A percentile compares a stretch with the other conserved stretches of the same genome.
phyloP scores from a whole-genome alignment of 1,140 invertebrate species.

The Drosophila bocqueti region DNA sequence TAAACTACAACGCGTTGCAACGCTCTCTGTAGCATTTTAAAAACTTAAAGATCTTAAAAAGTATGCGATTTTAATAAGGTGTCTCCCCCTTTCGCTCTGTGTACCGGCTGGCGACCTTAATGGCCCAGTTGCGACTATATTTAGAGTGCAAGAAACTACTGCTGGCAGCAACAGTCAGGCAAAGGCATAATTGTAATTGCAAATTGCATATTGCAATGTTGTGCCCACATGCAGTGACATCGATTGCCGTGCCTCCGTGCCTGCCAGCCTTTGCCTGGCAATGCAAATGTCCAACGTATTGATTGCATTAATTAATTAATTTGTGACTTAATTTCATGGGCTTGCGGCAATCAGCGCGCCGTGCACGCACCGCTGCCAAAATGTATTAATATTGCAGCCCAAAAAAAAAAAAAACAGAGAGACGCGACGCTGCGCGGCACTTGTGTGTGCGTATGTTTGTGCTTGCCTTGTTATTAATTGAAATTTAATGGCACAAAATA shows the following conservation, averaged over 20 bases:
- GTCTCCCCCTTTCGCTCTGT: neutral
- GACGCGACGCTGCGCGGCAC: constrained; percentile 28
- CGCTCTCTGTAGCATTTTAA: no score
- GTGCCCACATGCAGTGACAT: constrained; percentile 59
- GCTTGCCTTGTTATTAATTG: constrained; percentile 83
- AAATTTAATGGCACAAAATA: constrained; percentile 82
- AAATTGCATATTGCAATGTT: constrained; percentile 72
- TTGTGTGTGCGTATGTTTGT: constrained; percentile 47
- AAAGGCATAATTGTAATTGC: constrained; percentile 76
- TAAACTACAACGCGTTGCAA: no score
- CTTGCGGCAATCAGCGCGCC: constrained; percentile 78
- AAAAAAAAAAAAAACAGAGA: constrained; percentile 21
- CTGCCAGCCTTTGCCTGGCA: constrained; percentile 28
- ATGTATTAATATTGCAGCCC: constrained; percentile 76
- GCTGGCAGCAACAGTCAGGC: constrained; percentile 47
- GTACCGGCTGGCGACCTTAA: constrained; percentile 48
- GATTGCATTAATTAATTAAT: constrained; percentile 85
- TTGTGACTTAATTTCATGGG: constrained; percentile 84
- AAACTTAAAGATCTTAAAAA: neutral
- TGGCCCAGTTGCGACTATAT: constrained; percentile 50
- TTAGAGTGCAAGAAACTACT: constrained; percentile 69
- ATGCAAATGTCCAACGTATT: constrained; percentile 82
- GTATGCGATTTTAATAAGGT: neutral
- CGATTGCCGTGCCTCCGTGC: constrained; percentile 3
- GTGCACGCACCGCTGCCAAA: constrained; percentile 73